These are phyloP conservation scores for Spodoptera littoralis DNA, from an alignment of 2,888 invertebrate genomes.

Conservation along the genomic window DNA sequence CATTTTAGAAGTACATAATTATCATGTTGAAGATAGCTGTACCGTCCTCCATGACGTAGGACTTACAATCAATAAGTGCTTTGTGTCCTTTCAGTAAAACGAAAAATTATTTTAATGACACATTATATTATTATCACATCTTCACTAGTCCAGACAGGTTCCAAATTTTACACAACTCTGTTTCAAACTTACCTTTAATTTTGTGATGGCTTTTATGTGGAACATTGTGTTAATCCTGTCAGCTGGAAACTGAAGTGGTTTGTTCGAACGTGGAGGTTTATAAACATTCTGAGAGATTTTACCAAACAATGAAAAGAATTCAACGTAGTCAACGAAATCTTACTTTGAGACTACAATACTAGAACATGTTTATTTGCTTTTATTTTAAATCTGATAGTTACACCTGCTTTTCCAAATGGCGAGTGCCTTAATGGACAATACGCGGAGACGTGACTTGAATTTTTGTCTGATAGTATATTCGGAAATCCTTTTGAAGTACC, in stretches of 20 bases:
- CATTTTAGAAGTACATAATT: no score
- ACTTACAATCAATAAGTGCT: no score
- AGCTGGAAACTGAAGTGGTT: constrained; percentile 29
- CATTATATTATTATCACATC: no score
- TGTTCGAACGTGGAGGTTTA: constrained; percentile 18
- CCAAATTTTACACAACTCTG: background rate
- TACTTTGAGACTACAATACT: constrained; percentile 26
- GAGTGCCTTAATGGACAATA: background rate
- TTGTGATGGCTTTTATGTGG: constrained; percentile 12
- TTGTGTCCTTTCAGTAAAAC: no score
- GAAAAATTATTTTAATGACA: no score
- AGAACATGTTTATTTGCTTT: constrained; percentile 1
- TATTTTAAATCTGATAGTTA: constrained; percentile 6
- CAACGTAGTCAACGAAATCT: constrained; percentile 31
- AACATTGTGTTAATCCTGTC: constrained; percentile 30
- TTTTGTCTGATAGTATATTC: no score
- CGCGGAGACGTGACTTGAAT: no score
- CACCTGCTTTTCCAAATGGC: constrained; percentile 21
- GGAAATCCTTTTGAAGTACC: no score
- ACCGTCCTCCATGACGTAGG: no score
- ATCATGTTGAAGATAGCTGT: no score
- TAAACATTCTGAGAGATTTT: constrained; percentile 25
- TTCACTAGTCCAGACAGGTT: background rate
- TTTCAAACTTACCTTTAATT: constrained; percentile 24
- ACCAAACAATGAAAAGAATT: constrained; percentile 43